Conservation (phyloP, 2,797 vertebrate genomes). For the Microctenopoma lineatum region DNA sequence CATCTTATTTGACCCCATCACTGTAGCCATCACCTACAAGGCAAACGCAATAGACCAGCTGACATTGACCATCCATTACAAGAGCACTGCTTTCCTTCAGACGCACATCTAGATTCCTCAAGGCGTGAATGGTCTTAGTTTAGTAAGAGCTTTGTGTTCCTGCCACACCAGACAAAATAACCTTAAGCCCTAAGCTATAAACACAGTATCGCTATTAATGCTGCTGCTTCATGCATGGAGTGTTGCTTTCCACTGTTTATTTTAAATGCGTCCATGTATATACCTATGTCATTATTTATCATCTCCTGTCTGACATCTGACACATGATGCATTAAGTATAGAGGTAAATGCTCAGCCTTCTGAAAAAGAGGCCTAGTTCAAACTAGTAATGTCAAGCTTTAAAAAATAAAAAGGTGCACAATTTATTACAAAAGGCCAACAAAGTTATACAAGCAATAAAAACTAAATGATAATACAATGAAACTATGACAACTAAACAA, state of each 20-base stretch:
- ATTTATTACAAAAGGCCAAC: too few species aligned
- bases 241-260: background rate
- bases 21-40: conserved; percentile 50
- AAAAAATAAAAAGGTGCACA: too few species aligned
- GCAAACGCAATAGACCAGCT: conserved; percentile 57
- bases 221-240: background rate
- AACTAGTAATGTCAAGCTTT: conserved; percentile 10
- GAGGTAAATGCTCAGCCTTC: conserved; percentile 12
- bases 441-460: too few species aligned
- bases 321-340: conserved; percentile 27
- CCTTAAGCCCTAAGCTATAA: background rate
- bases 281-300: conserved; percentile 25
- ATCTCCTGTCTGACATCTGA: conserved; percentile 19
- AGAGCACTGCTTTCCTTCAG: conserved; percentile 40
- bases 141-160: conserved; percentile 27
- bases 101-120: conserved; percentile 37
- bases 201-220: background rate
- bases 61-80: conserved; percentile 62
- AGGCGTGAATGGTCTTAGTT: conserved; percentile 31
- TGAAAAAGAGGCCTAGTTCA: conserved; percentile 17
- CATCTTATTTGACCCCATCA: conserved; percentile 70
- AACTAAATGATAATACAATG: too few species aligned
- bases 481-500: too few species aligned
- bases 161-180: conserved; percentile 14
- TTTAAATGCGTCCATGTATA: background rate